Evolutionary conservation across 2,888 invertebrate species (phyloP).

Genomic region (Ecdyonurus torrentis): DNA sequence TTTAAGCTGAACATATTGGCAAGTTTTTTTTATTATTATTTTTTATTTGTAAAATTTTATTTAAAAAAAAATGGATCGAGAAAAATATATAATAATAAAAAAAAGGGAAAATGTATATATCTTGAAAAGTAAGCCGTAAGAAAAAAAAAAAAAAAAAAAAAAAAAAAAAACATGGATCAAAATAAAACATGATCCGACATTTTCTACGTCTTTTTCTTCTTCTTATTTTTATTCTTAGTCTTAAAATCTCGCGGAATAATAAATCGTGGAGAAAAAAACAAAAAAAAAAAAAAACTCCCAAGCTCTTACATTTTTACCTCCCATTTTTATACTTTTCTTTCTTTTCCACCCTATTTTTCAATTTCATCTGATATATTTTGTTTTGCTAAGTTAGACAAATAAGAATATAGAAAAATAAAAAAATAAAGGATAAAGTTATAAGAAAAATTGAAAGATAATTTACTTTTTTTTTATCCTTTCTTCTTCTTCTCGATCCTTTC

Average conservation of each 20-base stretch:
- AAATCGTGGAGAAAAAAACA: too few relatives aligned
- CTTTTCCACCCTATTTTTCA: not conserved
- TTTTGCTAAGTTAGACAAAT: not conserved
- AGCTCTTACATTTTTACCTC: not conserved
- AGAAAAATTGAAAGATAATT: not conserved
- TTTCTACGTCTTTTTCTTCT: too few relatives aligned
- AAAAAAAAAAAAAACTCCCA: too few relatives aligned
- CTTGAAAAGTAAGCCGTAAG: not conserved
- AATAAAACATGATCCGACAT: not conserved
- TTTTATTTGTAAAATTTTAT: not conserved
- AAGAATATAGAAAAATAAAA: not conserved
- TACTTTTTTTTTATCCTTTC: not conserved
- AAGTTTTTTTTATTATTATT: not conserved
- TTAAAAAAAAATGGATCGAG: not conserved
- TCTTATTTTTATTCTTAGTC: not conserved
- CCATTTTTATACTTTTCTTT: not conserved
- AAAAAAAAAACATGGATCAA: not conserved
- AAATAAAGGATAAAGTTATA: not conserved
- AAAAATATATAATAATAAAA: not conserved
- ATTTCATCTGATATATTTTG: not conserved
- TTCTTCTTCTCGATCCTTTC: too few relatives aligned
- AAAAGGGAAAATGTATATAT: not conserved
- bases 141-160: too few relatives aligned
- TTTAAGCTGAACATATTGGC: not conserved
- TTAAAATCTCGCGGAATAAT: not conserved